Conservation (phyloP, 2,888 invertebrate species). For the Cyclophora albipunctata region DNA sequence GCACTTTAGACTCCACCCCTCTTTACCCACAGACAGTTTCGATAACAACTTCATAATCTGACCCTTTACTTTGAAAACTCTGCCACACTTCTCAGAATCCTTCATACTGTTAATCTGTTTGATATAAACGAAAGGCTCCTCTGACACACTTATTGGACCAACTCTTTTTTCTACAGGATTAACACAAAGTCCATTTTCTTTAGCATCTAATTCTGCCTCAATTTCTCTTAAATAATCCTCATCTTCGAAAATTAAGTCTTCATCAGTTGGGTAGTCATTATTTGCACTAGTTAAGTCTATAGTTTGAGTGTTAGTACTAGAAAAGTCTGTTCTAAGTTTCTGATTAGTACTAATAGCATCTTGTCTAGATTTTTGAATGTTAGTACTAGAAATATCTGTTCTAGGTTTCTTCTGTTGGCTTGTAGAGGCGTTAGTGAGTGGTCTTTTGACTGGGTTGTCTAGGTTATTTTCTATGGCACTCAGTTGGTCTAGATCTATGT, state of each 20-base stretch:
- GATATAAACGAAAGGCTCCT: slow-evolving; percentile 61
- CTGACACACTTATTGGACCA: slow-evolving; percentile 17
- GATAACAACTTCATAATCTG: slow-evolving; percentile 72
- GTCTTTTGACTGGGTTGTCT: slow-evolving; percentile 36
- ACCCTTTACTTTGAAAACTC: slow-evolving; percentile 72
- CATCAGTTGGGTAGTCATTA: slow-evolving; percentile 24
- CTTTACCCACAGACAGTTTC: slow-evolving; percentile 69
- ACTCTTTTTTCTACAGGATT: no score
- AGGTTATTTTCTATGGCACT: slow-evolving; percentile 47
- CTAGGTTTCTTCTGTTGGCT: slow-evolving; percentile 50
- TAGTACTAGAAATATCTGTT: slow-evolving; percentile 27
- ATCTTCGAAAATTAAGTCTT: slow-evolving; percentile 46
- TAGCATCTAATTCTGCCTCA: slow-evolving; percentile 42
- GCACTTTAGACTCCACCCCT: slow-evolving; percentile 73
- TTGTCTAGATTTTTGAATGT: slow-evolving; percentile 12
- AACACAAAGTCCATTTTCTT: slow-evolving; percentile 14
- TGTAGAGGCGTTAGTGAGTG: slow-evolving; percentile 18
- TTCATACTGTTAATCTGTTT: slow-evolving; percentile 55
- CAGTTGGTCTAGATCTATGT: slow-evolving; percentile 53
- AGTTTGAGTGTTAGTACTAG: no score
- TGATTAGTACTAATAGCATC: no score
- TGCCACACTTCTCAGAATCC: slow-evolving; percentile 42
- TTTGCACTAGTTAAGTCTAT: no score
- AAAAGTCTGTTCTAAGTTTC: no score
- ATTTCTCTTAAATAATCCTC: slow-evolving; percentile 52